Conservation (phyloP, 2,797 vertebrate species). For the Euphonia xanthogaster region DNA sequence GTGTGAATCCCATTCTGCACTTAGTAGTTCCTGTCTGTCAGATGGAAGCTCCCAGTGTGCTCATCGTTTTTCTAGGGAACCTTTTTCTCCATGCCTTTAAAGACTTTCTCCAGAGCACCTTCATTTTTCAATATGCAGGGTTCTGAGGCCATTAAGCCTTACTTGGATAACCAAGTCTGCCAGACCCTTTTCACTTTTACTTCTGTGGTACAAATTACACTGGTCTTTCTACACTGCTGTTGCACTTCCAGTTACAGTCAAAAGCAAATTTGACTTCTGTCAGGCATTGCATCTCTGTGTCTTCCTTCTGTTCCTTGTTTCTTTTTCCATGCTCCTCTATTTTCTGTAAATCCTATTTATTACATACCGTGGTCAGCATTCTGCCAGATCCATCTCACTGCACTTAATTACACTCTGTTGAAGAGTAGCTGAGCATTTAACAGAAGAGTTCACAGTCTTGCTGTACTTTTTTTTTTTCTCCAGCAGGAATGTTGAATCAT, state of each 20-base stretch:
- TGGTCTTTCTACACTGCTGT: neutral
- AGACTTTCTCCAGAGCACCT: neutral
- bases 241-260: neutral
- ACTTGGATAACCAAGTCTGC: neutral
- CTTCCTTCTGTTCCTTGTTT: neutral
- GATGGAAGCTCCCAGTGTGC: neutral
- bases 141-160: neutral
- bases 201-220: neutral
- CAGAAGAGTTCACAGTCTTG: constrained; percentile 12
- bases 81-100: neutral
- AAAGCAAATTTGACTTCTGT: constrained; percentile 8
- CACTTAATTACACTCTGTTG: constrained; percentile 31
- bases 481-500: constrained; percentile 51
- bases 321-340: neutral
- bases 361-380: neutral
- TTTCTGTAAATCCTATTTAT: constrained; percentile 17
- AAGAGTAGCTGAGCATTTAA: constrained; percentile 29
- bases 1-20: neutral
- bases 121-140: neutral
- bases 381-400: constrained; percentile 33
- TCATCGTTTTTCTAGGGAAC: neutral
- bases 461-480: neutral
- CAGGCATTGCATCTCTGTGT: neutral
- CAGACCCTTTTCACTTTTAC: neutral
- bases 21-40: neutral